phyloP scores from a whole-genome alignment of 1,140 invertebrate genomes.

The Anadara kagoshimensis region DNA sequence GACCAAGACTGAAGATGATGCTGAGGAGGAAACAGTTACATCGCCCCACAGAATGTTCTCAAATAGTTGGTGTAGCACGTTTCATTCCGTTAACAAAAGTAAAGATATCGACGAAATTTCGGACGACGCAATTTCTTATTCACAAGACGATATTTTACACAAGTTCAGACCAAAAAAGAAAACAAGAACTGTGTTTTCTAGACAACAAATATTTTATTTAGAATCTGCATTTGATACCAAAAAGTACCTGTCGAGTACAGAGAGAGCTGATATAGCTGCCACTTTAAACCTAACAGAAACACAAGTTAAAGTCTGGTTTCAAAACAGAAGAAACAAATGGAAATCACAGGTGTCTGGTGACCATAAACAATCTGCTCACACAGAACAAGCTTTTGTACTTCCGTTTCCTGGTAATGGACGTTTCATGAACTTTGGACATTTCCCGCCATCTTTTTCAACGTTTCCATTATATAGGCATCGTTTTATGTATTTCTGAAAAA shows the following conservation, averaged over 20 bases:
- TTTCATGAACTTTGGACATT: too few species aligned
- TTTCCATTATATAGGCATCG: too few species aligned
- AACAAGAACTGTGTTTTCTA: conserved; percentile 18
- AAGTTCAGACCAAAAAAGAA: conserved; percentile 24
- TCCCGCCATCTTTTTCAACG: too few species aligned
- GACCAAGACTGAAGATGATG: too few species aligned
- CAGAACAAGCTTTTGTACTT: too few species aligned
- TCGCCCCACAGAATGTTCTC: too few species aligned
- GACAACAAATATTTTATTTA: background rate
- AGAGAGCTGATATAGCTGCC: background rate
- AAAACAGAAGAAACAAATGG: conserved; percentile 14
- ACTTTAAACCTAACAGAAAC: conserved; percentile 12
- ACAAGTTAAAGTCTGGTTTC: conserved; percentile 15
- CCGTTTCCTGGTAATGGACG: too few species aligned
- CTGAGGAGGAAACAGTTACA: too few species aligned
- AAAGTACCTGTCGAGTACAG: background rate
- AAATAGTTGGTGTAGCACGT: too few species aligned
- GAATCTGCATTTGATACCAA: conserved; percentile 4
- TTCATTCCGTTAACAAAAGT: too few species aligned
- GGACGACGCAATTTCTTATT: background rate
- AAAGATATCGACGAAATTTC: too few species aligned
- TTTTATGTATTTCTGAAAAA: too few species aligned
- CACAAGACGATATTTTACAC: background rate
- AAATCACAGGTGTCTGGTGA: conserved; percentile 2
- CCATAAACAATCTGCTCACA: conserved; percentile 7